Base-by-base conservation (phyloP, 2,797 vertebrate species). In the Scomberomorus guttatus region DNA sequence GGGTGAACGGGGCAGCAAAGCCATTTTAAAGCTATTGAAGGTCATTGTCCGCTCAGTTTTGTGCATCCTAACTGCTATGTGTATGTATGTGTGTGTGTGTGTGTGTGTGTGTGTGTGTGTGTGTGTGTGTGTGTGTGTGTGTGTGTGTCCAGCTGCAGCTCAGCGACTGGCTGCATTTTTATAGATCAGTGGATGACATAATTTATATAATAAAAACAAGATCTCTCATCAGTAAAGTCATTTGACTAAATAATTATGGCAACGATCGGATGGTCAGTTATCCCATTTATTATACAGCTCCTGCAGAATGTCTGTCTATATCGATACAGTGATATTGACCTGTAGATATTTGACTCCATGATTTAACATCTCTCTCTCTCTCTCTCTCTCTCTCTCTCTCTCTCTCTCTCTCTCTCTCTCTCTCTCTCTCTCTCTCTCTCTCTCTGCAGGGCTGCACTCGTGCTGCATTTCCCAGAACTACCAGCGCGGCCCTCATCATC, bases 11-110 rank as follows among this genome's bases (percentile, higher is more conserved):
- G 83, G 78, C 82, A 85, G 89, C 72, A 90, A 91, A 92, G 87
- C 87, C 87, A 92, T 87, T 94, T 91, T 87, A 87, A 89, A 91
- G 81, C 87, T 75, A 94, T 75, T 93, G 93, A 95, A 95, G 93
- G 93, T 95, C 94, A 93, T 89, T 89, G 86, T 91, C 85, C 79
- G 70, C 80, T 90, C 80, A 87, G 64, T 86, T 89, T 83, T 87
- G 82, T 79, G 69, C 79, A 79, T 78, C 83, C 83, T 80, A 69
- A 67, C 81, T 69, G 63, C 50, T 79, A 2, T 48, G 44, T 48
- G 17, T 18, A 6, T 48, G 44, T 48, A 17, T 18, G 17, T 48
- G 15, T 46, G 17, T 46, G 5, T 44, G 42, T 44, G 42, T 44
- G 42, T 44, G 42, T 44, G 42, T 44, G 42, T 13, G 42, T 44